Percentiles rank a stretch among this genome's conserved stretches.
phyloP scores from a whole-genome alignment of 2,113 vertebrate species.

The Malurus alboscapulatus region DNA sequence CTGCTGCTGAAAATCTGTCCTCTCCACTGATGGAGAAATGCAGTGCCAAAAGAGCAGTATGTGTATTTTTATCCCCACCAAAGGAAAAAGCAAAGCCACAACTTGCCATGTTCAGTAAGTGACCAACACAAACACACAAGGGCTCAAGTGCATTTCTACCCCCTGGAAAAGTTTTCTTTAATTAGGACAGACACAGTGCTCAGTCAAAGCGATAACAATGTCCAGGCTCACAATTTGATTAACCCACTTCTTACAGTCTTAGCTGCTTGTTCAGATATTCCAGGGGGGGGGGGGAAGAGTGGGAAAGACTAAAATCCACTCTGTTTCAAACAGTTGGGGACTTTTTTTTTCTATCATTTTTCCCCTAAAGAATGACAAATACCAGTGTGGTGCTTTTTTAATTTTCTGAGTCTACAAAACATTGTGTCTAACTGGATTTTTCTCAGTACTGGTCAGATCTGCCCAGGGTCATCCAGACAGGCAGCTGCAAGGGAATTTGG shows the following conservation, averaged over 20 bases:
- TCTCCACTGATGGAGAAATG: neutral
- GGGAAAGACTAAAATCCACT: neutral
- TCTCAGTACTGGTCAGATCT: neutral
- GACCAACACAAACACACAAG: constrained; percentile 21
- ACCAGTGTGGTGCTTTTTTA: neutral
- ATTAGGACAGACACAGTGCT: constrained; percentile 39
- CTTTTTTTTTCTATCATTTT: neutral
- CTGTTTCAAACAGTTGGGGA: neutral
- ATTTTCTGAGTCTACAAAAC: neutral
- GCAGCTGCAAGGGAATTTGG: neutral
- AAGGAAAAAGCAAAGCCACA: constrained; percentile 38
- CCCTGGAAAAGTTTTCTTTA: constrained; percentile 44
- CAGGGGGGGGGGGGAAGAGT: rapidly evolving
- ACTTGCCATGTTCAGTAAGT: constrained; percentile 23
- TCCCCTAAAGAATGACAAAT: neutral
- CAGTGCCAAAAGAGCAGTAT: neutral
- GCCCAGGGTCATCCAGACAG: neutral
- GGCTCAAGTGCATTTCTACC: constrained; percentile 28
- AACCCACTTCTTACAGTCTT: constrained; percentile 3
- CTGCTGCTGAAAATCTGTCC: neutral
- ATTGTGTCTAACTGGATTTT: neutral
- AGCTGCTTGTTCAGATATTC: neutral
- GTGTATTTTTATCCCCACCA: constrained; percentile 34
- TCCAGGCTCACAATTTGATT: neutral
- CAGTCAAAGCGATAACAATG: neutral